A percentile compares a stretch with the other conserved stretches of the same genome.
Conservation (phyloP, 2,113 vertebrate genomes). For the Paramormyrops kingsleyae region DNA sequence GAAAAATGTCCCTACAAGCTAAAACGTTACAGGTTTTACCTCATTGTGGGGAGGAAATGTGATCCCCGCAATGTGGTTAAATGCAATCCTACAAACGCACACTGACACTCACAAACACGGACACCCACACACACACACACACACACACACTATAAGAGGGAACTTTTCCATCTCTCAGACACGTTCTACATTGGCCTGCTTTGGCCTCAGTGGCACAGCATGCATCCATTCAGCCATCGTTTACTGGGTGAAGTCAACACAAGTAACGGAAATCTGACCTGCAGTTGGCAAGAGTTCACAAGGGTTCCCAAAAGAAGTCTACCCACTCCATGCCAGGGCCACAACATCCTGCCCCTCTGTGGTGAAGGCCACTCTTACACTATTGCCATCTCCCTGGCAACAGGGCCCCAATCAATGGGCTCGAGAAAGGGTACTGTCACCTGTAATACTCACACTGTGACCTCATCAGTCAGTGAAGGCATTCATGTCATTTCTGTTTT, state of each 20-base stretch:
- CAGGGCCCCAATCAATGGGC: not conserved
- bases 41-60: not conserved
- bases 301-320: not conserved
- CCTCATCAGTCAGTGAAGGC: not conserved
- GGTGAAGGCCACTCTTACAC: not conserved
- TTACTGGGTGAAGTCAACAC: not conserved
- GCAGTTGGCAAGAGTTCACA: not conserved
- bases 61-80: not conserved
- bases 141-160: not conserved
- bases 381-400: not conserved
- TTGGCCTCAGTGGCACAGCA: not conserved
- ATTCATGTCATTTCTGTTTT: not conserved
- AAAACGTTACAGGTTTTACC: not conserved
- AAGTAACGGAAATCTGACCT: not conserved
- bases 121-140: not conserved
- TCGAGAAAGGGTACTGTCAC: not conserved
- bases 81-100: not conserved
- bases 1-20: not conserved
- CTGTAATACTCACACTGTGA: not conserved
- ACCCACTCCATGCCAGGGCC: no score
- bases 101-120: not conserved
- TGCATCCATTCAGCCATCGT: not conserved
- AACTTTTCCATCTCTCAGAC: not conserved
- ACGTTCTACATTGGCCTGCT: not conserved
- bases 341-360: not conserved